Evolutionary conservation across 2,113 vertebrate species (phyloP).

Genomic region (Bubalus kerabau): DNA sequence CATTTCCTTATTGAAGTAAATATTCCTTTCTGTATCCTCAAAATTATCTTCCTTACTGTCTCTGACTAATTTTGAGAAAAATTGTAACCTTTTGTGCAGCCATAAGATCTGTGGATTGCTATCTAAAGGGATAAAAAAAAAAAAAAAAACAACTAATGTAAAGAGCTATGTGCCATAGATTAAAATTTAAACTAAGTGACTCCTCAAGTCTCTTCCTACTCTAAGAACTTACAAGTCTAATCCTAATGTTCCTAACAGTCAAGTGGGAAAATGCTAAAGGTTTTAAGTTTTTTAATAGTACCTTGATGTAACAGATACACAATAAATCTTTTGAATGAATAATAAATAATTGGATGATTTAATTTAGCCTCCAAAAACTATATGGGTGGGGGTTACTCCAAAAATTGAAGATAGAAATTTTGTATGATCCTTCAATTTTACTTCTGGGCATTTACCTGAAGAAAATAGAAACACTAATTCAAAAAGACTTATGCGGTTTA

Average conservation of each 20-base stretch:
- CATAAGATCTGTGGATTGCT: neutral
- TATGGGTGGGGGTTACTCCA: neutral
- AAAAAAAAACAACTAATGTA: neutral
- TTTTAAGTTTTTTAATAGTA: neutral
- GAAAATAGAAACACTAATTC: neutral
- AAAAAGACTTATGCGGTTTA: neutral
- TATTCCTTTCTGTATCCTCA: neutral
- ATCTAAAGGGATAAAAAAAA: neutral
- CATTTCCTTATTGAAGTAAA: slow-evolving; percentile 13
- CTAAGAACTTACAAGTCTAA: neutral
- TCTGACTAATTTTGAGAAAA: neutral
- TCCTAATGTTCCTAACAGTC: neutral
- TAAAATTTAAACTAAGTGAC: neutral
- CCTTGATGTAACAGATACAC: neutral
- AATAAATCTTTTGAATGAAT: neutral
- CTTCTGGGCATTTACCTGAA: neutral
- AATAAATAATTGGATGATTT: neutral
- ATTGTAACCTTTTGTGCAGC: neutral
- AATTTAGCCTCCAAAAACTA: neutral
- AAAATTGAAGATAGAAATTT: neutral
- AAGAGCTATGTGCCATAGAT: neutral
- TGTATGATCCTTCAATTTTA: neutral
- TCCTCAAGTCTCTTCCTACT: neutral
- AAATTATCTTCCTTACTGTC: neutral
- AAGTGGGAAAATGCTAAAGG: neutral